These are phyloP conservation scores for Gallinago undulata DNA, from an alignment of 2,113 vertebrate species.

Conservation along the genomic window DNA sequence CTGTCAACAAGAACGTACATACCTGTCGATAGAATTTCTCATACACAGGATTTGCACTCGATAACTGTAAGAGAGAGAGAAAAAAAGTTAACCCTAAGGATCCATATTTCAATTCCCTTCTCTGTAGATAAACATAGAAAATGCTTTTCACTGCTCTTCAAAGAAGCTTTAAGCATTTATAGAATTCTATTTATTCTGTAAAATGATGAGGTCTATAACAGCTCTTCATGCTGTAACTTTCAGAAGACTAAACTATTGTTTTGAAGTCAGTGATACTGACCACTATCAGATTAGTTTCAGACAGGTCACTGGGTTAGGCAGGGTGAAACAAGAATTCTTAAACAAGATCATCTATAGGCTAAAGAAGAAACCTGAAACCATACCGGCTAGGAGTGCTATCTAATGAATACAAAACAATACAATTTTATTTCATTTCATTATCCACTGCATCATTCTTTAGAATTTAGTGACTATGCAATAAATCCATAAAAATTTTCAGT, in stretches of 20 bases:
- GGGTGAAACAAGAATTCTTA: neutral
- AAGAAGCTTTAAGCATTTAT: neutral
- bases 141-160: neutral
- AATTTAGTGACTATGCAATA: neutral
- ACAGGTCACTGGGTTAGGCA: neutral
- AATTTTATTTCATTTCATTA: neutral
- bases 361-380: neutral
- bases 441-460: neutral
- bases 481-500: neutral
- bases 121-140: neutral
- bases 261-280: neutral
- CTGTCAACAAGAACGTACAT: conserved; percentile 42
- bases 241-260: neutral
- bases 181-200: neutral
- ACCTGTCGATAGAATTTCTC: conserved; percentile 98
- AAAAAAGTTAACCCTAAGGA: neutral
- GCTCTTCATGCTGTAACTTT: neutral
- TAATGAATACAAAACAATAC: neutral
- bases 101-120: neutral
- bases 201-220: neutral
- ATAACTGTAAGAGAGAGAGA: conserved; percentile 78
- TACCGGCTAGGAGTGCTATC: neutral
- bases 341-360: neutral
- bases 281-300: neutral
- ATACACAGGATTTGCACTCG: conserved; percentile 95